phyloP scores from a whole-genome alignment of 2,888 invertebrate species.

The Dasysyrphus albostriatus region DNA sequence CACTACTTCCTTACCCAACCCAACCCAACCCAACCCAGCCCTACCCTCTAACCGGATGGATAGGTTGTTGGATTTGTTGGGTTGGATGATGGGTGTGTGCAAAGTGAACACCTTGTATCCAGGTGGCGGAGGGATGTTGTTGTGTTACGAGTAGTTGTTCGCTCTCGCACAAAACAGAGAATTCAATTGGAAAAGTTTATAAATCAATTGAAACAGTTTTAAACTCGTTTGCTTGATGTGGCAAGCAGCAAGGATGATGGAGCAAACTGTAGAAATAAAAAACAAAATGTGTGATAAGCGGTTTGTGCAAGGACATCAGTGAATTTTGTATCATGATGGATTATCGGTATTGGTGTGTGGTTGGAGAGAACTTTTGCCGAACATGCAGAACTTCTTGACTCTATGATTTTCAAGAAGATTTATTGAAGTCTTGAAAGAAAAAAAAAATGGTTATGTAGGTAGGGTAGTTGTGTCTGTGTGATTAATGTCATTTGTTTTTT shows the following conservation, averaged over 20 bases:
- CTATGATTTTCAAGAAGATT: slow-evolving; percentile 6
- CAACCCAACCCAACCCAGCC: too few relatives aligned
- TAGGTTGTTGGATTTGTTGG: neutral
- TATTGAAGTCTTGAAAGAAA: neutral
- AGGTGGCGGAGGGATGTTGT: slow-evolving; percentile 4
- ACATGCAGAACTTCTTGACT: slow-evolving; percentile 15
- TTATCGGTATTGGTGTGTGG: slow-evolving; percentile 12
- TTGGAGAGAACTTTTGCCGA: neutral
- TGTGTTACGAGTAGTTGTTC: neutral
- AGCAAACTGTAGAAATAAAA: neutral
- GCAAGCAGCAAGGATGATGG: slow-evolving; percentile 18
- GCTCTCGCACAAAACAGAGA: slow-evolving; percentile 42
- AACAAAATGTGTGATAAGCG: slow-evolving; percentile 25
- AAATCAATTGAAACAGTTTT: slow-evolving; percentile 74
- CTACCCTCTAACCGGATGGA: neutral
- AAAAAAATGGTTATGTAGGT: neutral
- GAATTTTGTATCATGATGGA: slow-evolving; percentile 31
- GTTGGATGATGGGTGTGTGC: slow-evolving; percentile 5
- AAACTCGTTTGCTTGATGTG: slow-evolving; percentile 60
- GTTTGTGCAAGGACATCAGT: slow-evolving; percentile 34
- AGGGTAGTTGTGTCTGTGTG: neutral
- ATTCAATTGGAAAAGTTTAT: slow-evolving; percentile 74
- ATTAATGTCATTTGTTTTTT: neutral
- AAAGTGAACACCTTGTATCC: slow-evolving; percentile 9
- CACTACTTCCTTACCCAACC: neutral